These are phyloP conservation scores for Idaea straminata DNA, from an alignment of 2,888 invertebrate genomes.

Conservation along the genomic window DNA sequence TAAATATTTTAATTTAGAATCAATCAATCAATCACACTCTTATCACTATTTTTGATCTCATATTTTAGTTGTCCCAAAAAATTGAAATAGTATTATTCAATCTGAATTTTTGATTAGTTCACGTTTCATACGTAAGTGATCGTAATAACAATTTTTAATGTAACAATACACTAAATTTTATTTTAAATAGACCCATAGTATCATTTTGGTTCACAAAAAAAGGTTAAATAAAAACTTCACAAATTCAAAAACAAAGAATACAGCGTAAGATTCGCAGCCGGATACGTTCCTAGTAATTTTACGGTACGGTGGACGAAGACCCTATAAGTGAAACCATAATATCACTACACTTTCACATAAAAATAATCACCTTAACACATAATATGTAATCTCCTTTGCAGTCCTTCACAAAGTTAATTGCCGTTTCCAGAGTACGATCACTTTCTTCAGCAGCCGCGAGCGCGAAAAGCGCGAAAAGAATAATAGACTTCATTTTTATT, in stretches of 20 bases:
- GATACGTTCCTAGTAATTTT: neutral
- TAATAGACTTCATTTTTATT: conserved; percentile 56
- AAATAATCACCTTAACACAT: conserved; percentile 85
- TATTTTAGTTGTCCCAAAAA: too few species aligned
- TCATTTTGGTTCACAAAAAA: too few species aligned
- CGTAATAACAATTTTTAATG: too few species aligned
- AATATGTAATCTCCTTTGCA: conserved; percentile 84
- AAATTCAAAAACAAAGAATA: neutral
- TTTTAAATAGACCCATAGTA: too few species aligned
- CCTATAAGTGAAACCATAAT: conserved; percentile 23
- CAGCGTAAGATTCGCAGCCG: too few species aligned
- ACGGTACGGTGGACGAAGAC: conserved; percentile 3
- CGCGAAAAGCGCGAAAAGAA: conserved; percentile 60
- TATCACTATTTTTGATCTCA: too few species aligned
- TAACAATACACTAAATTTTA: too few species aligned
- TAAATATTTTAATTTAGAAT: too few species aligned
- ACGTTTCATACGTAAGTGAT: too few species aligned
- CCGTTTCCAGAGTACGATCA: conserved; percentile 81
- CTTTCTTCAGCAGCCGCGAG: conserved; percentile 65
- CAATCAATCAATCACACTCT: too few species aligned
- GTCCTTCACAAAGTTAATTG: conserved; percentile 84
- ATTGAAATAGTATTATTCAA: too few species aligned
- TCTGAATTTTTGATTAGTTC: too few species aligned
- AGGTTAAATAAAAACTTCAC: neutral
- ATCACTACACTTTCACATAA: conserved; percentile 67